Conservation (phyloP, 64 coral and sea anemone genomes). For the Dendrophyllia cribrosa region DNA sequence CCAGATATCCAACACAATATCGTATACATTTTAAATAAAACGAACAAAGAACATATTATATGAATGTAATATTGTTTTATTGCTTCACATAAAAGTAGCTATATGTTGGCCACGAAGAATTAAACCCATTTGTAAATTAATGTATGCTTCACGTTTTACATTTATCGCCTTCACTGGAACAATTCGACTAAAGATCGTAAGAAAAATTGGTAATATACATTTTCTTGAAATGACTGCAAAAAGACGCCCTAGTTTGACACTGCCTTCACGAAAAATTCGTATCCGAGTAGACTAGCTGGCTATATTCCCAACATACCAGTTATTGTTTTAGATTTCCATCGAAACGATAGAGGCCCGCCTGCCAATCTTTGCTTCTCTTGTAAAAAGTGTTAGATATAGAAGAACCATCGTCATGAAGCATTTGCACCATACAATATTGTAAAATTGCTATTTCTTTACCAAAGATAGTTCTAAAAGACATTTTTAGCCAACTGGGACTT, state of each 20-base stretch:
- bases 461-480: too few species aligned
- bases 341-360: not conserved
- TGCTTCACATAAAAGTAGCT: not conserved
- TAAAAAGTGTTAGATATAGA: not conserved
- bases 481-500: too few species aligned
- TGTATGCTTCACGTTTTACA: not conserved
- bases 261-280: not conserved
- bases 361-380: not conserved
- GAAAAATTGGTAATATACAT: too few species aligned
- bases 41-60: not conserved
- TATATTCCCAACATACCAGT: conserved; percentile 1
- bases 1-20: not conserved
- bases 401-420: too few species aligned
- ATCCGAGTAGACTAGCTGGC: not conserved
- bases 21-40: conserved; percentile 20
- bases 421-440: too few species aligned
- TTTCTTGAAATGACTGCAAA: too few species aligned
- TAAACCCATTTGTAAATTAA: not conserved
- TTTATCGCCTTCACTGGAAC: too few species aligned
- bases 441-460: too few species aligned
- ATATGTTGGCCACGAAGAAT: not conserved
- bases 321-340: not conserved
- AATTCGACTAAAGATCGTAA: not conserved
- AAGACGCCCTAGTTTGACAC: too few species aligned
- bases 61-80: not conserved